Evolutionary conservation across 1,140 invertebrate species (phyloP).

Genomic region (Pollicipes pollicipes): DNA sequence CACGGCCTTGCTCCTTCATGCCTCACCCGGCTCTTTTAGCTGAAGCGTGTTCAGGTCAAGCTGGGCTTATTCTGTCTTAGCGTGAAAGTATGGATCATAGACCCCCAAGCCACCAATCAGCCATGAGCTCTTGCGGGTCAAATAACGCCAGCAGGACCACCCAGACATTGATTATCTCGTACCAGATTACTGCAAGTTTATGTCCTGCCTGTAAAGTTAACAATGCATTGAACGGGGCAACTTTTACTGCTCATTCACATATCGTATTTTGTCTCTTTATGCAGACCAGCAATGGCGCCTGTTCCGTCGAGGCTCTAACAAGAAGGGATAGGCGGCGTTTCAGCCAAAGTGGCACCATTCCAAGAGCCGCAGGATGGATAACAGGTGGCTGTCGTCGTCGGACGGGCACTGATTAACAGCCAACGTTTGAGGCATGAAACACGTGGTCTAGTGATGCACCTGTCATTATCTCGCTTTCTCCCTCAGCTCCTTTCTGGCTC

Average conservation of each 20-base stretch:
- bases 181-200: neutral
- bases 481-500: neutral
- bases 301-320: neutral
- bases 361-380: neutral
- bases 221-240: neutral
- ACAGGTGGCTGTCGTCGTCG: neutral
- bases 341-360: neutral
- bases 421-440: no score
- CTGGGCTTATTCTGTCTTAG: neutral
- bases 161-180: neutral
- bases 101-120: no score
- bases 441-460: neutral
- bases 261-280: neutral
- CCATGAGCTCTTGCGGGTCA: no score
- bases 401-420: neutral
- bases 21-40: no score
- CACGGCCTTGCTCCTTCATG: no score
- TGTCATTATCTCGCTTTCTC: neutral
- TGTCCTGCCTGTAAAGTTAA: neutral
- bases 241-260: neutral
- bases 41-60: neutral
- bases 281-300: neutral
- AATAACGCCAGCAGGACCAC: neutral
- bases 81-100: no score
- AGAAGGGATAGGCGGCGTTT: neutral